Evolutionary conservation across 2,113 vertebrate genomes (phyloP).

Genomic region (Sakesphorus luctuosus): DNA sequence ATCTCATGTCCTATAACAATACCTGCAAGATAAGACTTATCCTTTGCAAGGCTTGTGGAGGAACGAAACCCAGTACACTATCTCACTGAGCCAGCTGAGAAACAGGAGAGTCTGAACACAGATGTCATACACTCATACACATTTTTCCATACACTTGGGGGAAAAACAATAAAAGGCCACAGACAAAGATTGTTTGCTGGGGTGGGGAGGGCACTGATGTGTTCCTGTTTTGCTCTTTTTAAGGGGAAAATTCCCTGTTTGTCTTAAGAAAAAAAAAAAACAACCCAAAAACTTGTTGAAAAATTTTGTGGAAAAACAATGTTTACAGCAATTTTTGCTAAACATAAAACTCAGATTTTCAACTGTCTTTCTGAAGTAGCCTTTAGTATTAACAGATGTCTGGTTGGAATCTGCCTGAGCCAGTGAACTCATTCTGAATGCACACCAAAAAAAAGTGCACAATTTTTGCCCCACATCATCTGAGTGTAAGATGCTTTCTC

Average conservation of each 20-base stretch:
- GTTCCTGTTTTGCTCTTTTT: slow-evolving; percentile 3
- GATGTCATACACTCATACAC: neutral
- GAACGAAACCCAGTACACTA: neutral
- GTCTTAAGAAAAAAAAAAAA: neutral
- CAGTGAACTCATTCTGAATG: neutral
- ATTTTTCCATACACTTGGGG: neutral
- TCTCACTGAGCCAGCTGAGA: slow-evolving; percentile 27
- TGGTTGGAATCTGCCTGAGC: neutral
- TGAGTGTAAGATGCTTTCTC: neutral
- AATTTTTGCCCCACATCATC: neutral
- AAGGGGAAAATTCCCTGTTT: neutral
- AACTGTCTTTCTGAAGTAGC: neutral
- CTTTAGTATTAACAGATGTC: slow-evolving; percentile 26
- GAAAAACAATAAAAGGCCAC: neutral
- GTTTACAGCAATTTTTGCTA: neutral
- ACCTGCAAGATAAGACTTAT: slow-evolving; percentile 41
- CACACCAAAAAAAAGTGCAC: neutral
- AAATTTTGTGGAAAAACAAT: neutral
- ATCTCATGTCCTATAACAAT: slow-evolving; percentile 26
- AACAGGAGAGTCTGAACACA: slow-evolving; percentile 14
- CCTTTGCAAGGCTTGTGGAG: neutral
- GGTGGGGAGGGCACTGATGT: neutral
- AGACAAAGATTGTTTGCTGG: neutral
- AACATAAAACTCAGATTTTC: slow-evolving; percentile 6
- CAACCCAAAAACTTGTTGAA: neutral